Percentiles rank a stretch among this genome's conserved stretches.
These are phyloP conservation scores for Tuta absoluta DNA, from an alignment of 2,888 invertebrate genomes.

Conservation along the genomic window DNA sequence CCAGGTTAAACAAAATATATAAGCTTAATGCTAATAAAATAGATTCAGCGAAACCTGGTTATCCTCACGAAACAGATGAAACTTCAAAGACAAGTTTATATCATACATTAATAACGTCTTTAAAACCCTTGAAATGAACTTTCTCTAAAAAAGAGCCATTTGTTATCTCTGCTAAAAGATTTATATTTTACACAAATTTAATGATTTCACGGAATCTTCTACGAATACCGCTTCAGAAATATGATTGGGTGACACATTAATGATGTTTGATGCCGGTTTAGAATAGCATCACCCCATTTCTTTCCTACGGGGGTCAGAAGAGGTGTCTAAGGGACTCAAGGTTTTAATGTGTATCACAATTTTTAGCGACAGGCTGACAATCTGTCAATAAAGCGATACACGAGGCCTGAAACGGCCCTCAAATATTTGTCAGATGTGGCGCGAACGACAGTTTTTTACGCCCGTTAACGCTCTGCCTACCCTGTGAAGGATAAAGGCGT, in stretches of 20 bases:
- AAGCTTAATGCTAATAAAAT: background rate
- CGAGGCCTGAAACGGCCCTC: too few species aligned
- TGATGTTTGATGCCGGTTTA: too few species aligned
- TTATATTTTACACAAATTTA: background rate
- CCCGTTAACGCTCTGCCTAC: too few species aligned
- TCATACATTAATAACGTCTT: background rate
- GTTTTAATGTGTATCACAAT: too few species aligned
- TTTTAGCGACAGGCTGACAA: too few species aligned
- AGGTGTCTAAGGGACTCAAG: too few species aligned
- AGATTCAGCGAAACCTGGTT: slow-evolving; percentile 2
- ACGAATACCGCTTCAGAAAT: slow-evolving; percentile 10
- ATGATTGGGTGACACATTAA: slow-evolving; percentile 23
- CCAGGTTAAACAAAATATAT: background rate
- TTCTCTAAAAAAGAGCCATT: slow-evolving; percentile 14
- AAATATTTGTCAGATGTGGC: too few species aligned
- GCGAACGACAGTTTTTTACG: too few species aligned
- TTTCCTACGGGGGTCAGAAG: too few species aligned
- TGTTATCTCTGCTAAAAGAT: background rate
- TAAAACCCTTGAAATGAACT: background rate
- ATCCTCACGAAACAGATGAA: background rate
- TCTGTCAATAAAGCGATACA: too few species aligned
- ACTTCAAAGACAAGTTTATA: slow-evolving; percentile 14
- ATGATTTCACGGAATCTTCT: background rate
- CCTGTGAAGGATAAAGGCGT: too few species aligned
- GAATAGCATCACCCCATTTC: too few species aligned